Percentiles rank a stretch among this genome's conserved stretches.
These are phyloP conservation scores for Sitta carolinensis DNA, from an alignment of 2,797 vertebrate species.

Conservation along the genomic window DNA sequence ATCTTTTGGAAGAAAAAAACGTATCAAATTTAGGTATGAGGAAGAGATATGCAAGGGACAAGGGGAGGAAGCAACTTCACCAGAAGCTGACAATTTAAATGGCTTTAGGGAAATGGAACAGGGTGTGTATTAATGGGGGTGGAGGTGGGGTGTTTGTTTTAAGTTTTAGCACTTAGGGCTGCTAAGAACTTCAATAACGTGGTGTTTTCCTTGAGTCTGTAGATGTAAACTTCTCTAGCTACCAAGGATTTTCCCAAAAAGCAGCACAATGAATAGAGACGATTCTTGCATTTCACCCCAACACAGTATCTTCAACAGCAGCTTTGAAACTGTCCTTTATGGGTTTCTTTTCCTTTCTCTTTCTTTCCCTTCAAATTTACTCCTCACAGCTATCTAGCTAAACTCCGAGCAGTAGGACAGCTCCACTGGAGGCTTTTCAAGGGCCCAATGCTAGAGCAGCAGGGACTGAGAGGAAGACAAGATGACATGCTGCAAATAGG, in stretches of 20 bases:
- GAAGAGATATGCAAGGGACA: neutral
- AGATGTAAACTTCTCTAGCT: neutral
- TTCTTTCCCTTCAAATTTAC: neutral
- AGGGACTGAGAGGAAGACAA: neutral
- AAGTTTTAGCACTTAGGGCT: slow-evolving; percentile 24
- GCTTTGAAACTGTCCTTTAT: neutral
- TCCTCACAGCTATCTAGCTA: neutral
- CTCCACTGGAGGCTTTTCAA: neutral
- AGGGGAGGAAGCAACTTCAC: neutral
- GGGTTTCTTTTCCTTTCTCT: too few species aligned
- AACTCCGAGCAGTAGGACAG: neutral
- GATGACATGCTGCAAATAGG: neutral
- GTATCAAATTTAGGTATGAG: neutral
- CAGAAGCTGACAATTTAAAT: neutral
- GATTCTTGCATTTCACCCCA: neutral
- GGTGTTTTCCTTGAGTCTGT: neutral
- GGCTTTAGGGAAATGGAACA: slow-evolving; percentile 29
- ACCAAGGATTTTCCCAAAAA: neutral
- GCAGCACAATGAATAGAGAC: neutral
- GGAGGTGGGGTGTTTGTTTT: neutral
- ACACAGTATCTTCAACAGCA: neutral
- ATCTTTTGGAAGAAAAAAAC: neutral
- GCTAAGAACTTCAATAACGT: neutral
- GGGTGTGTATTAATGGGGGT: slow-evolving; percentile 8
- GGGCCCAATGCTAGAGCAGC: neutral